Base-by-base conservation (phyloP, 1,140 invertebrate genomes). In the Drosophila sp. region DNA sequence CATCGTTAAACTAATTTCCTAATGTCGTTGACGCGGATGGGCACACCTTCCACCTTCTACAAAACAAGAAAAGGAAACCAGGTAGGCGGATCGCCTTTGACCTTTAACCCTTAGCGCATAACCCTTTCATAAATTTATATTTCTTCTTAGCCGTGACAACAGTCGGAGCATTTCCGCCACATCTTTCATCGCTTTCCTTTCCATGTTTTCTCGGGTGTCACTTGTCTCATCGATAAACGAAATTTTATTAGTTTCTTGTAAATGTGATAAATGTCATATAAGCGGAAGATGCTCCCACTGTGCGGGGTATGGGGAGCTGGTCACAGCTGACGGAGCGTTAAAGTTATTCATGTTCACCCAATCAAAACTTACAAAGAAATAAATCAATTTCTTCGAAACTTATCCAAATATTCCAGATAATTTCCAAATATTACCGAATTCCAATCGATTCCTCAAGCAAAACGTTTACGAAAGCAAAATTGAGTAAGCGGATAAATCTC, bases 1-100 rank as follows among this genome's bases (percentile, higher is more conserved):
- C 82, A 87, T 87, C 82, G 82, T 76, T 89, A 82, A 57, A 89
- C 76, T 80, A 89, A 87, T 87, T 87, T 78, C 63, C 72, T 79
- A 82, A 89, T 76, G 72, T 63, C 72, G 54, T 48, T 56, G 54
- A 51, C 38, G 54, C 63, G 41, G 7, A 53, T 16, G 76, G 82
- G 34, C 78, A 87, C 81, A 72, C 81, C 82, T 76, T 54, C n/a
- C 11, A 9, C 9, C 2, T 36, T 21, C 21, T 21, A 21, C 1
- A 21, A 21, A 21, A 34, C 2, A 34, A 9, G 13, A 27, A 6
- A 1, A 32, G 3, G 27, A n/a, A 48, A 21, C 13, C 50, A 53
- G 50, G 50, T 53, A 53, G 50, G 50, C 50, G 48, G 29, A 51
- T 51, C 48, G 13, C 14, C 48, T 53, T 53, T 53, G 50, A 53